phyloP scores from a whole-genome alignment of 2,888 invertebrate species.

The Leptodirus hochenwartii region DNA sequence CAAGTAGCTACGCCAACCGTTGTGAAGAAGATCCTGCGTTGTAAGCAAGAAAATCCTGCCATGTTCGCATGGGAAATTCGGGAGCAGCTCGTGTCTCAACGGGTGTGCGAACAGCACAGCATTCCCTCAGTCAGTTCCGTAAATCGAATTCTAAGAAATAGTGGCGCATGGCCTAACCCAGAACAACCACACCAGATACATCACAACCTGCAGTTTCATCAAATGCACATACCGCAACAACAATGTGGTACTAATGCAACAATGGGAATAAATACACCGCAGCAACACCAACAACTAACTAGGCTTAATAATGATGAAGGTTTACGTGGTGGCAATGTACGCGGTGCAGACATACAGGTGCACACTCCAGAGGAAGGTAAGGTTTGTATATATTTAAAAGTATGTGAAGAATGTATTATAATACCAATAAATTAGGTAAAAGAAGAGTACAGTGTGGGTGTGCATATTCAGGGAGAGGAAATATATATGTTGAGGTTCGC shows the following conservation, averaged over 20 bases:
- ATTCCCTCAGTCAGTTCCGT: slow-evolving; percentile 91
- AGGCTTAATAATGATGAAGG: too few relatives aligned
- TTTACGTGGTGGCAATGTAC: too few relatives aligned
- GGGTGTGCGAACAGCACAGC: slow-evolving; percentile 78
- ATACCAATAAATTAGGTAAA: too few relatives aligned
- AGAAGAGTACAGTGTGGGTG: too few relatives aligned
- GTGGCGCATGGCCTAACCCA: slow-evolving; percentile 59
- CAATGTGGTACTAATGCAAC: slow-evolving; percentile 1
- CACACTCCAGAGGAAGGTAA: too few relatives aligned
- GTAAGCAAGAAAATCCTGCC: slow-evolving; percentile 89
- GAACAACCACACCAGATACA: slow-evolving; percentile 24
- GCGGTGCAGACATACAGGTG: too few relatives aligned
- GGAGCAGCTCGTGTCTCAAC: slow-evolving; percentile 71
- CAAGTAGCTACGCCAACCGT: slow-evolving; percentile 95
- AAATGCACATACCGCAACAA: slow-evolving; percentile 19
- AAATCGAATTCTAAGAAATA: slow-evolving; percentile 79
- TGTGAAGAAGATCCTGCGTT: slow-evolving; percentile 81
- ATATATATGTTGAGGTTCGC: too few relatives aligned
- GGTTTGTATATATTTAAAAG: too few relatives aligned
- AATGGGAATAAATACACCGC: neutral
- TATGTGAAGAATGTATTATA: too few relatives aligned
- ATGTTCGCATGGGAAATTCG: slow-evolving; percentile 97
- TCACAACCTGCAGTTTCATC: slow-evolving; percentile 18
- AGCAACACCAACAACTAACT: neutral
- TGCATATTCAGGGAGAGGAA: too few relatives aligned